Conservation (phyloP, 2,797 vertebrate genomes). For the Sebastiscus albofasciatus region DNA sequence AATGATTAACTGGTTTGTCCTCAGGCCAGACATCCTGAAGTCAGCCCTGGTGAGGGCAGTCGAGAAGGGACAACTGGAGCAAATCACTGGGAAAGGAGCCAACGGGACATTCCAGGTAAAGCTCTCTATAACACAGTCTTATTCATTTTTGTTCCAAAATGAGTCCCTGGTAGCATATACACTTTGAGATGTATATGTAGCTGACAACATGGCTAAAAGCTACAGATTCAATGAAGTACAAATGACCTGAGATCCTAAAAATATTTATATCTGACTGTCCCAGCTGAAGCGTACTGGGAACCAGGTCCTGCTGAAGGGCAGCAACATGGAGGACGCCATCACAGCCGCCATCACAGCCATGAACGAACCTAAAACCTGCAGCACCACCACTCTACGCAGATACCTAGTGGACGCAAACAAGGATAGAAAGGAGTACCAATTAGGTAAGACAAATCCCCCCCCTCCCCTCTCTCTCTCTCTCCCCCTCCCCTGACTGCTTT, state of each 20-base stretch:
- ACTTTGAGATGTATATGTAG: neutral
- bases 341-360: slow-evolving; percentile 96
- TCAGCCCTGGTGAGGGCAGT: slow-evolving; percentile 93
- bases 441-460: slow-evolving; percentile 81
- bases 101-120: slow-evolving; percentile 97
- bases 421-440: slow-evolving; percentile 88
- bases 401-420: slow-evolving; percentile 93
- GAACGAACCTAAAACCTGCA: slow-evolving; percentile 99
- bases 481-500: neutral
- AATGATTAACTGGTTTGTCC: slow-evolving; percentile 10
- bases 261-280: neutral
- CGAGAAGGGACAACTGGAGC: slow-evolving; percentile 94
- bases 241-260: neutral
- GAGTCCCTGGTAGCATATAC: neutral
- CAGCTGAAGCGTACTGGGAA: slow-evolving; percentile 95
- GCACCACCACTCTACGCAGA: slow-evolving; percentile 92
- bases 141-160: neutral
- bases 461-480: no score
- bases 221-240: neutral
- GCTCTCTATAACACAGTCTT: neutral
- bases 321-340: slow-evolving; percentile 93
- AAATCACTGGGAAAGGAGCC: slow-evolving; percentile 98
- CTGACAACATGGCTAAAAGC: neutral
- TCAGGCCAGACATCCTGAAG: slow-evolving; percentile 94
- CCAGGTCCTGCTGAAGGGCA: slow-evolving; percentile 90